Base-by-base conservation (phyloP, 2,888 invertebrate species). In the Craniophora ligustri region DNA sequence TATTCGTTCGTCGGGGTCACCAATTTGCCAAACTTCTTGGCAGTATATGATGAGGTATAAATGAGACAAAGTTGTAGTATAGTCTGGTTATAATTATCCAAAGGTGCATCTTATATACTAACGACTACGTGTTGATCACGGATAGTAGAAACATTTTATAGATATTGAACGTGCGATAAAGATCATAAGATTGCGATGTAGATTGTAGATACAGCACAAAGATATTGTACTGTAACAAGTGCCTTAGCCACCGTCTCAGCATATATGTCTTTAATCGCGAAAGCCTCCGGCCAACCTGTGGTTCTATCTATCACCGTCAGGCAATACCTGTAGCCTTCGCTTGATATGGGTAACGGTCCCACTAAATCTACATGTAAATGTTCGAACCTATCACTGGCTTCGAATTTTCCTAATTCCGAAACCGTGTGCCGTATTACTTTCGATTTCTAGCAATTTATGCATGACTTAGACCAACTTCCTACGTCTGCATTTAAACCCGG, bases 321-420 rank as follows among this genome's bases (percentile, higher is more conserved):
- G 13, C 41, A 41, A 30, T 41, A 41, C 5, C 18, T 30, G 19
- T 19, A 31, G 1, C 28, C 39, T 4, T 39, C 26, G n/a, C 23
- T 15, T 26, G 39, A 15, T 14, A n/a, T 26, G 4, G n/a, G 3
- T 39, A 41, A 30, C 4, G 41, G 41, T 36, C 39, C 39, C 6
- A 39, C 39, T 8, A 39, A 15, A 26, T 39, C 39, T 2, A 39
- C 11, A 31, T 41, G 41, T 2, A 41, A 4, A 10, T 41, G 41
- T 19, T 31, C 15, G 6, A 41, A 41, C 8, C 23, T 5, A 1
- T 1, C 15, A 1, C 15, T 11, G 13, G 10, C 19, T 19, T 14
- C n/a, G 5, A 19, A 41, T 2, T 13, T 14, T 19, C 14, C 18
- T 19, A 41, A 13, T 8, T 6, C 30, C 23, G 41, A 41, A n/a